phyloP scores from a whole-genome alignment of 1,140 invertebrate genomes.

The Sitophilus oryzae region DNA sequence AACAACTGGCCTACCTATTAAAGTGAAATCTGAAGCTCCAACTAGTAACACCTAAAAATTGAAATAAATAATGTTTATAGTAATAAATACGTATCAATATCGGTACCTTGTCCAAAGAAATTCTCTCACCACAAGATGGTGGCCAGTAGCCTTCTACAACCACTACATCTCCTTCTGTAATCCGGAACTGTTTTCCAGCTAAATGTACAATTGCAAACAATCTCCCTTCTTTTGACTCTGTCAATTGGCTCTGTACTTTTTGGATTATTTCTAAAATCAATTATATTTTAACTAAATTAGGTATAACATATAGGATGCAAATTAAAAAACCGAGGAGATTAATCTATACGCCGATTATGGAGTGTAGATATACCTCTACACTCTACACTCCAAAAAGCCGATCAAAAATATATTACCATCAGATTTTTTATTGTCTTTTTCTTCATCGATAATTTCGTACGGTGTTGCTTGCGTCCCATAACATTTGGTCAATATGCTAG shows the following conservation, averaged over 20 bases:
- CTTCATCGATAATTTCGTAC: constrained; percentile 35
- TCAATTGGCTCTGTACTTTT: constrained; percentile 56
- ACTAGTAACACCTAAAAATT: constrained; percentile 60
- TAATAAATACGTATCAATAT: background rate
- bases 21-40: constrained; percentile 77
- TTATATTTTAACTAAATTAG: constrained; percentile 1
- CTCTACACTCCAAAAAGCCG: constrained; percentile 2
- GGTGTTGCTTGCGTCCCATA: constrained; percentile 29
- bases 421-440: constrained; percentile 22
- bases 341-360: background rate
- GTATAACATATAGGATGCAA: background rate
- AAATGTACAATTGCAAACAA: constrained; percentile 83
- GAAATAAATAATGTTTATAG: background rate
- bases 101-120: constrained; percentile 78
- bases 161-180: constrained; percentile 82
- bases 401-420: constrained; percentile 24
- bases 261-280: constrained; percentile 36
- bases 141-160: constrained; percentile 79
- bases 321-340: background rate
- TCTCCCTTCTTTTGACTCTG: constrained; percentile 54
- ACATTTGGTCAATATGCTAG: background rate
- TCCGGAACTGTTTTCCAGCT: constrained; percentile 78
- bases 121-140: constrained; percentile 73
- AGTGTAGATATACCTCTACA: too few species aligned
- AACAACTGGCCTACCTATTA: constrained; percentile 77